A percentile compares a stretch with the other conserved stretches of the same genome.
Evolutionary conservation across 35 echinoderm and acorn worm genomes (phyloP).

Genomic region (Apostichopus japonicus): DNA sequence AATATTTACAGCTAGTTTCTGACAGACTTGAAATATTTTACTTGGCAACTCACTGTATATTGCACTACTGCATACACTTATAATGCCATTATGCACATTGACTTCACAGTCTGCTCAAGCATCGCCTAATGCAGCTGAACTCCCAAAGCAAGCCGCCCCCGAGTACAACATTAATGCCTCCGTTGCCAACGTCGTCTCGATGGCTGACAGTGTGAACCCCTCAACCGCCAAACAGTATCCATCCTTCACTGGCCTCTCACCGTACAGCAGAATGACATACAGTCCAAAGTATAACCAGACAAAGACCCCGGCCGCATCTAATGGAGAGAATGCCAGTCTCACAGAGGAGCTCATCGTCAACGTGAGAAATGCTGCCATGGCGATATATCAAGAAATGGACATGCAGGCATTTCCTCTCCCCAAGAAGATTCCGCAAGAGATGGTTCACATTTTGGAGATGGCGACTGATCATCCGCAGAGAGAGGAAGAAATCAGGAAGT

Average conservation of each 20-base stretch:
- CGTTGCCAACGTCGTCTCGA: background rate
- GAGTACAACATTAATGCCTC: conserved; percentile 24
- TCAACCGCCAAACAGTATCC: background rate
- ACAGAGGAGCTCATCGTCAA: conserved; percentile 46
- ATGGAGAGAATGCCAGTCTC: conserved; percentile 37
- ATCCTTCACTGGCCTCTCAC: conserved; percentile 22
- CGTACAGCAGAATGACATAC: conserved; percentile 46
- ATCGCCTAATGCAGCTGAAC: background rate
- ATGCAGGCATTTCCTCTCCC: conserved; percentile 49
- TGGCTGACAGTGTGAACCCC: conserved; percentile 28
- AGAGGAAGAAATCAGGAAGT: conserved; percentile 88
- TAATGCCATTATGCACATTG: background rate
- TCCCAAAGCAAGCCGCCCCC: conserved; percentile 41
- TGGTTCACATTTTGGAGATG: conserved; percentile 90
- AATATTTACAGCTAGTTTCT: too few relatives aligned
- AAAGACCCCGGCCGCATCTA: conserved; percentile 23
- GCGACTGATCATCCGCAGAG: conserved; percentile 75
- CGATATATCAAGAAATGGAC: conserved; percentile 46
- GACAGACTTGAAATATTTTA: too few relatives aligned
- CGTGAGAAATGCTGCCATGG: conserved; percentile 48
- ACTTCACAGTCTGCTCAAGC: conserved; percentile 23
- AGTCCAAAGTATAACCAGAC: conserved; percentile 48
- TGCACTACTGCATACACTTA: too few relatives aligned
- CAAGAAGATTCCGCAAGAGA: conserved; percentile 80
- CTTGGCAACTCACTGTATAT: too few relatives aligned